Conservation (phyloP, 2,797 vertebrate genomes). For the Anabacerthia variegaticeps region DNA sequence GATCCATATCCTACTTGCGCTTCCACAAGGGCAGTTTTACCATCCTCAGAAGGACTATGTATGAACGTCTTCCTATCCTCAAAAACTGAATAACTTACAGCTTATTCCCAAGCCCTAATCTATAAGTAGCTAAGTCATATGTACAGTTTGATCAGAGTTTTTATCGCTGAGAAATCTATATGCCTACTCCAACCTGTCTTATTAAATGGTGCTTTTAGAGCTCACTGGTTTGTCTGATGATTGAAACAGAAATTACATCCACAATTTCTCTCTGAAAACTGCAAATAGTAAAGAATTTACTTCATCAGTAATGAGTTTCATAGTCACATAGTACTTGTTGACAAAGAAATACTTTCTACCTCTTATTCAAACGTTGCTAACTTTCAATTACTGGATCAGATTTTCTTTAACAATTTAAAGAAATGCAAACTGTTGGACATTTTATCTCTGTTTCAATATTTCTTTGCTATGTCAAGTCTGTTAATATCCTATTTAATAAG, state of each 20-base stretch:
- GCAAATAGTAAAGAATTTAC: neutral
- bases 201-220: neutral
- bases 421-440: neutral
- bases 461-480: neutral
- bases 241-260: neutral
- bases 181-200: neutral
- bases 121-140: neutral
- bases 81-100: neutral
- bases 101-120: neutral
- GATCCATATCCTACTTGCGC: neutral
- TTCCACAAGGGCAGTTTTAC: neutral
- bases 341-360: neutral
- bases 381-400: neutral
- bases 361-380: neutral
- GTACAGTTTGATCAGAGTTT: neutral
- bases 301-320: neutral
- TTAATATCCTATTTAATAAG: neutral
- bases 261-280: neutral
- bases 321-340: neutral
- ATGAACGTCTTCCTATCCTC: neutral
- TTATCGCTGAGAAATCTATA: neutral
- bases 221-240: neutral
- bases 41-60: neutral
- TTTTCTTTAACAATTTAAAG: neutral
- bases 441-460: neutral